Percentiles rank a stretch among this genome's conserved stretches.
These are phyloP conservation scores for Crotalus viridis DNA, from an alignment of 2,113 vertebrate genomes.

Conservation along the genomic window DNA sequence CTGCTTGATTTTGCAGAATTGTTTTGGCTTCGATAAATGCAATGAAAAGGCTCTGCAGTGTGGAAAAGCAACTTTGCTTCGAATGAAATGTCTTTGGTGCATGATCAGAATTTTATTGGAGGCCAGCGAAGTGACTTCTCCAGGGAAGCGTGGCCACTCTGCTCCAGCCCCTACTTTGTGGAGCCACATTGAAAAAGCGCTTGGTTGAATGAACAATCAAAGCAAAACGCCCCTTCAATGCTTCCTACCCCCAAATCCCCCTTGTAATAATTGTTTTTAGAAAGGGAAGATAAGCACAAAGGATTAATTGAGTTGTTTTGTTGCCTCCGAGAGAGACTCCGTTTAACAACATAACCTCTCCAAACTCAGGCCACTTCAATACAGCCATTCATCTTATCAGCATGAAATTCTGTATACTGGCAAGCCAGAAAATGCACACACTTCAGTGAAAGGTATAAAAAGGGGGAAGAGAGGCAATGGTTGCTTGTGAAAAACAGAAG, in stretches of 20 bases:
- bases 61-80: not conserved
- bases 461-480: not conserved
- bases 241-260: not conserved
- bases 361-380: not conserved
- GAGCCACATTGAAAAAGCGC: not conserved
- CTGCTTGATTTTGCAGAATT: not conserved
- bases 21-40: not conserved
- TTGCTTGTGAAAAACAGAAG: too few species aligned
- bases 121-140: not conserved
- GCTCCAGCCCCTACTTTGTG: not conserved
- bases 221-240: not conserved
- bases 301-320: not conserved
- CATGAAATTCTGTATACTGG: not conserved
- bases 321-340: not conserved
- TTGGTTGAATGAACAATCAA: not conserved
- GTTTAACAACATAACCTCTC: not conserved
- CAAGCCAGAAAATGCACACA: not conserved
- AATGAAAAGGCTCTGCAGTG: not conserved
- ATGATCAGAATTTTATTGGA: not conserved
- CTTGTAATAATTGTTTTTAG: not conserved
- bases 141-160: not conserved
- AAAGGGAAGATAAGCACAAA: not conserved
- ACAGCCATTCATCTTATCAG: not conserved
- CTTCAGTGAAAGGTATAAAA: not conserved
- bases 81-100: not conserved